Conservation (phyloP, 2,113 vertebrate species). For the Perca fluviatilis region DNA sequence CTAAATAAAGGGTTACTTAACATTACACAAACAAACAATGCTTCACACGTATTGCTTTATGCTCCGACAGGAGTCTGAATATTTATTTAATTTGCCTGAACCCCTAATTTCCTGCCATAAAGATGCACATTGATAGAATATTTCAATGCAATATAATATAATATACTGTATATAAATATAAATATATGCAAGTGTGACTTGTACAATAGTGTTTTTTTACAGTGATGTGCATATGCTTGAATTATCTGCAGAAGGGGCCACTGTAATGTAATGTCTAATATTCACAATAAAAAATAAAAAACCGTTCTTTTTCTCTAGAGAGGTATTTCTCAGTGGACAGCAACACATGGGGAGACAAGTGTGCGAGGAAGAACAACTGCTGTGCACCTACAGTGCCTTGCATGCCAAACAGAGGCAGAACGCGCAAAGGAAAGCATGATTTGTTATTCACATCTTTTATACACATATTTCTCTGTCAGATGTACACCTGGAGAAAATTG, state of each 20-base stretch:
- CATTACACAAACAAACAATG: neutral
- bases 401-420: constrained; percentile 22
- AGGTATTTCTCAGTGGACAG: constrained; percentile 54
- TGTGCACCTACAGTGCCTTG: constrained; percentile 21
- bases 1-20: neutral
- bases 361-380: constrained; percentile 32
- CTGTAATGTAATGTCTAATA: constrained; percentile 24
- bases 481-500: constrained; percentile 19
- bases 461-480: neutral
- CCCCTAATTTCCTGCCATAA: neutral
- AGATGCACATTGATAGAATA: neutral
- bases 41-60: neutral
- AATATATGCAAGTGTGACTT: constrained; percentile 13
- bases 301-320: constrained; percentile 37
- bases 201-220: neutral
- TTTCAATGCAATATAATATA: neutral
- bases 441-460: neutral
- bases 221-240: constrained; percentile 25
- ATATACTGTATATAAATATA: neutral
- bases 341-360: constrained; percentile 26
- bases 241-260: constrained; percentile 44
- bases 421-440: constrained; percentile 25
- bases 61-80: neutral
- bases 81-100: neutral
- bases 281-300: constrained; percentile 20